Evolutionary conservation across 2,113 vertebrate genomes (phyloP).

Genomic region (Ictalurus furcatus): DNA sequence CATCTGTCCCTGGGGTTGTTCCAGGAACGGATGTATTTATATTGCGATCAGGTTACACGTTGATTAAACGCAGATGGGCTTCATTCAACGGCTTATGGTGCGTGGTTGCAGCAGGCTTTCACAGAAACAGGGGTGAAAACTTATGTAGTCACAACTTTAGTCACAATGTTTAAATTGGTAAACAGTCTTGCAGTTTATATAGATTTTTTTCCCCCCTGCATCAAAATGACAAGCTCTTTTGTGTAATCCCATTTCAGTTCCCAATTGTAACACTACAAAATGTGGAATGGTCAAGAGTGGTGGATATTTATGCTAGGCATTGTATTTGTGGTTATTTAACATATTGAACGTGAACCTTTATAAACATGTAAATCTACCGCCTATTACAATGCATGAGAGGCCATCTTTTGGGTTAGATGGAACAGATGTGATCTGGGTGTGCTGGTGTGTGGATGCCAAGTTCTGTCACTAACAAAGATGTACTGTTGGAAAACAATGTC

Average conservation of each 20-base stretch:
- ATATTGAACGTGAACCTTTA: neutral
- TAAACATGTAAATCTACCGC: neutral
- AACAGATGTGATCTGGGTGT: neutral
- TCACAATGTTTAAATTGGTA: no score
- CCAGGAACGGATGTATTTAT: neutral
- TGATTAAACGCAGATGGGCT: neutral
- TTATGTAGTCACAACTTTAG: neutral
- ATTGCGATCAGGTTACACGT: neutral
- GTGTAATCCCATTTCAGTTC: neutral
- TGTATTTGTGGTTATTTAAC: neutral
- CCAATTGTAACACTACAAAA: neutral
- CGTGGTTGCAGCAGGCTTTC: neutral
- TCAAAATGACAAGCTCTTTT: neutral
- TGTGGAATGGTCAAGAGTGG: neutral
- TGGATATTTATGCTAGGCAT: neutral
- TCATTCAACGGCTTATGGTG: neutral
- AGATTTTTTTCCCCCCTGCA: no score
- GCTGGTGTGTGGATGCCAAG: neutral
- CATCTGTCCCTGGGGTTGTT: neutral
- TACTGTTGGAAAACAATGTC: slow-evolving; percentile 6
- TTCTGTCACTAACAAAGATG: neutral
- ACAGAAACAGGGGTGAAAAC: neutral
- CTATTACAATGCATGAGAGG: no score
- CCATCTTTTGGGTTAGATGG: neutral
- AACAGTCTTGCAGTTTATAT: no score